A percentile compares a stretch with the other conserved stretches of the same genome.
These are phyloP conservation scores for Heliothis peltigera DNA, from an alignment of 2,888 invertebrate species.

Conservation along the genomic window DNA sequence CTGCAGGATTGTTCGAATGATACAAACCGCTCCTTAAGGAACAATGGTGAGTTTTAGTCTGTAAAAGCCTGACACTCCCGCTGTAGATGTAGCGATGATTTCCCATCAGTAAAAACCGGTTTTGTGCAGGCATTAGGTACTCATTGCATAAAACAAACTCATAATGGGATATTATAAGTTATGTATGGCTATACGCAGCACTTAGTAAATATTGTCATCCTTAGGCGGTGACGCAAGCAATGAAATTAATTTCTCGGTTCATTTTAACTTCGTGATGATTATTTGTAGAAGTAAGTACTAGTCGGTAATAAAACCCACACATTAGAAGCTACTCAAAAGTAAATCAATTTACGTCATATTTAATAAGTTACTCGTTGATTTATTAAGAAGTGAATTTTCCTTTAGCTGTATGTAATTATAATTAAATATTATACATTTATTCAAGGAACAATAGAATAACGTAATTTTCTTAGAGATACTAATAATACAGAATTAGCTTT, in stretches of 20 bases:
- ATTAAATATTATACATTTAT: neutral
- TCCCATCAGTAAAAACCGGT: too few species aligned
- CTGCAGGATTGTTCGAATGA: too few species aligned
- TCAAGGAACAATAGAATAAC: neutral
- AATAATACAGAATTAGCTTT: neutral
- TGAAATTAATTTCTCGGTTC: neutral
- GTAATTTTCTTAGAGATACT: constrained; percentile 4
- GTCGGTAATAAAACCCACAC: neutral
- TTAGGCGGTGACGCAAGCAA: neutral
- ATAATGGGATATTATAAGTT: constrained; percentile 1
- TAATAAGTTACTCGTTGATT: constrained; percentile 9
- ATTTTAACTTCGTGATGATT: neutral
- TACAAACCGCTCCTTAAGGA: too few species aligned
- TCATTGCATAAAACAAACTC: neutral
- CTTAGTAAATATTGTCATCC: neutral
- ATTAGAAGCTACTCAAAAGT: neutral
- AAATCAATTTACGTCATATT: constrained; percentile 13
- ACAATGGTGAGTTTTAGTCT: too few species aligned
- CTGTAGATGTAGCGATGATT: too few species aligned
- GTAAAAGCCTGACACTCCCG: too few species aligned
- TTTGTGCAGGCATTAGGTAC: neutral
- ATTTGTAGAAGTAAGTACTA: neutral
- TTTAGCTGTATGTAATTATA: constrained; percentile 10
- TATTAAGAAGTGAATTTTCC: constrained; percentile 17
- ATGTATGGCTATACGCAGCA: neutral